phyloP scores from a whole-genome alignment of 2,113 vertebrate genomes.

The Apteryx mantelli region DNA sequence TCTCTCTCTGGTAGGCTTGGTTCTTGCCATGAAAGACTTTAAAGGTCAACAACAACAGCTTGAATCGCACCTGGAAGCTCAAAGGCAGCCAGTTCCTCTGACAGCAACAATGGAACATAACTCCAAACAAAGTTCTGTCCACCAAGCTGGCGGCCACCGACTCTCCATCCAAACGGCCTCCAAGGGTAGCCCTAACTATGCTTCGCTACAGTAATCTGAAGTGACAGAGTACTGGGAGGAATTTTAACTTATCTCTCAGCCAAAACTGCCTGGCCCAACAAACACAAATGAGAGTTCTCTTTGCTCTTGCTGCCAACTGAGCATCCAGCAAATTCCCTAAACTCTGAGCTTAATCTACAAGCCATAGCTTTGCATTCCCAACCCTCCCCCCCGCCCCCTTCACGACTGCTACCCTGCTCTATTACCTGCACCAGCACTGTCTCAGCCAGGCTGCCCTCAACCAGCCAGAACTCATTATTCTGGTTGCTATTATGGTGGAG shows the following conservation, averaged over 20 bases:
- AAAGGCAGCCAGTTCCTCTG: neutral
- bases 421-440: neutral
- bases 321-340: neutral
- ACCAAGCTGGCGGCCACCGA: neutral
- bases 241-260: neutral
- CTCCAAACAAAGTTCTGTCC: neutral
- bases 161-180: neutral
- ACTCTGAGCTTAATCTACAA: neutral
- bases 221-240: neutral
- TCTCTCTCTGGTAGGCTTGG: neutral
- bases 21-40: neutral
- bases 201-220: neutral
- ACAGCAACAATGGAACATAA: neutral
- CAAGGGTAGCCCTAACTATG: rapidly evolving
- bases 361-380: neutral
- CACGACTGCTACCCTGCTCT: neutral
- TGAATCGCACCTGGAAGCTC: neutral
- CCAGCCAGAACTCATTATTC: neutral
- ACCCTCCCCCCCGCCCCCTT: rapidly evolving
- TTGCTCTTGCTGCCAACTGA: neutral
- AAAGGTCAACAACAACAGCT: neutral
- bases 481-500: neutral
- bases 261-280: neutral
- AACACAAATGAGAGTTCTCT: neutral
- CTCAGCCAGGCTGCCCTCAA: neutral